Base-by-base conservation (phyloP, 2,888 invertebrate species). In the Periphyllus acericola region DNA sequence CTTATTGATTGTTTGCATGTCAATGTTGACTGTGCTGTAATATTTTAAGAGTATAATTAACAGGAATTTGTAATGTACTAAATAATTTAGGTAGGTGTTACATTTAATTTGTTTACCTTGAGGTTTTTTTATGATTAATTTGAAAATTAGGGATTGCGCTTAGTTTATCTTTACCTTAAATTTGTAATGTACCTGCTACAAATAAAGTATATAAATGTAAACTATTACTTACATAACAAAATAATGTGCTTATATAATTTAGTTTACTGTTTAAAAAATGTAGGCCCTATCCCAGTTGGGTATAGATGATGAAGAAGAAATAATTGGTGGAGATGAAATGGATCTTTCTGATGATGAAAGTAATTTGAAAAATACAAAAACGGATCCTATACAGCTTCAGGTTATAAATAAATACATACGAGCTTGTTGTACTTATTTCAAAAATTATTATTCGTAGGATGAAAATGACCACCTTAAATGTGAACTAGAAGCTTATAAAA, bases 401-500 rank as follows among this genome's bases (percentile, higher is more conserved):
- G 89, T 89, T 85, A 32, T 6, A 72, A 68, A 68, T 68, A 19
- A 25, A 17, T 60, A 9, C n/a, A 40, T 66, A 36, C 14, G 46
- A 66, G 21, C 21, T 25, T 60, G 21, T 21, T 21, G 2, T 14
- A 46, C 14, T 46, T 46, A 46, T 14, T 46, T 46, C 1, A 46
- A 46, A 46, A 46, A 11, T 46, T 46, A 46, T 88, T 85, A 5
- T n/a, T 84, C 19, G 55, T 55, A 96, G 94, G 96, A 96, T 89
- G 98, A 98, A 91, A 98, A 98, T 91, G 97, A 98, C 90, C 96
- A 96, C 90, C 93, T 98, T 55, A 94, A 96, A 89, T 98, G 97
- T 92, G 97, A 97, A 92, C 92, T 98, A 90, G 98, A 98, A 92
- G 98, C 98, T 0, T 97, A 97, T 91, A 97, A 97, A 92, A 98